Base-by-base conservation (phyloP, 2,113 vertebrate species). In the Vireo altiloquus region DNA sequence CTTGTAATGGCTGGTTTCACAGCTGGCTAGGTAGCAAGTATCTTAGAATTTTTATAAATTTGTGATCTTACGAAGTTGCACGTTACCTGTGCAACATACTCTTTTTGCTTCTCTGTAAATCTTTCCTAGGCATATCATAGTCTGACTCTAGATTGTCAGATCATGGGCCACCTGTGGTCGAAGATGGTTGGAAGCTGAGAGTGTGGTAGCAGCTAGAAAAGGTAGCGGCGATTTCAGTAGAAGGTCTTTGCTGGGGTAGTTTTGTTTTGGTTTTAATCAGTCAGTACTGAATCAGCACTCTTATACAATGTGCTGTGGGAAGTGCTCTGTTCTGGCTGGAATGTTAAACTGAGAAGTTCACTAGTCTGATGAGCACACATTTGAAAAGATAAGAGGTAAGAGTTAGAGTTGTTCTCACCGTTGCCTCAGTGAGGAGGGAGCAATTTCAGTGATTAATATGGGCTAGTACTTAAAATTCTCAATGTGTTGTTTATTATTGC, bases 301-400 rank as follows among this genome's bases (percentile, higher is more conserved):
- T 93, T 95, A 87, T 5, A 96, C 89, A 96, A 95, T 94, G 90
- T 83, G 82, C 82, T 83, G 75, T 85, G 95, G 87, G 94, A 93
- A 95, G 75, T 91, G 68, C 85, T 94, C 50, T 91, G 76, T 78
- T 90, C 88, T 83, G 76, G 88, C 89, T 95, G 95, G 92, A 92
- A 86, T 75, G 92, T 93, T 89, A 42, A 78, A 90, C 71, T 68
- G 90, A 72, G 95, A 86, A 69, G 46, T 94, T 80, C 64, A 49
- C 59, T 54, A 1, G 3, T 44, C 70, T 77, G 90, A 61, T 80
- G 68, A 75, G 52, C 75, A 33, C 4, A 4, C 13, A 6, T 92
- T 92, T 72, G 82, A 56, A 92, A 86, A 89, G 53, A 50, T n/a
- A 50, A 49, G 76, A 90, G 89, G 82, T 90, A 59, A 70, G 25